Evolutionary conservation across 2,797 vertebrate genomes (phyloP).

Genomic region (Esox masquinongy): DNA sequence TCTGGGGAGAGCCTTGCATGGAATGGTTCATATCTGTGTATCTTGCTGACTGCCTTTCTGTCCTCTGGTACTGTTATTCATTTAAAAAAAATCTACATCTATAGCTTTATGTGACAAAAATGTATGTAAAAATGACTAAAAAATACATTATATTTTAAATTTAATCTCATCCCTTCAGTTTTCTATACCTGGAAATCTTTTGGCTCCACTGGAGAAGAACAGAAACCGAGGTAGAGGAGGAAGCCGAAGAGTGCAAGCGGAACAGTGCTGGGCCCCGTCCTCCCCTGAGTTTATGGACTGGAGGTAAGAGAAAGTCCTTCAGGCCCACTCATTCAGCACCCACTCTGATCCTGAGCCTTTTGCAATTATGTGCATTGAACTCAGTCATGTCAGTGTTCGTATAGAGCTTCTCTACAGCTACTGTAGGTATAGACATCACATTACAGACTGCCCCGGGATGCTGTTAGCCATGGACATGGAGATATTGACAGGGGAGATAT

Average conservation of each 20-base stretch:
- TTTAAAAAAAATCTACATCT: too few species aligned
- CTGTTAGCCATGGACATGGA: background rate
- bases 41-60: background rate
- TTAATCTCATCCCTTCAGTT: conserved; percentile 22
- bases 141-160: too few species aligned
- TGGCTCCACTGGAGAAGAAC: conserved; percentile 35
- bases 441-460: background rate
- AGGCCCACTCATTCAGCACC: too few species aligned
- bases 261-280: conserved; percentile 47
- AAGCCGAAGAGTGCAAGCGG: conserved; percentile 27
- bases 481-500: background rate
- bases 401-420: background rate
- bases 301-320: conserved; percentile 59
- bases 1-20: too few species aligned
- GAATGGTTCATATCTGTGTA: background rate
- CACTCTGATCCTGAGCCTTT: background rate
- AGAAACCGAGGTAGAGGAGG: conserved; percentile 20
- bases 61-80: background rate
- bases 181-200: conserved; percentile 36
- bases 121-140: background rate
- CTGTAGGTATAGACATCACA: background rate
- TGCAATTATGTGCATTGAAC: background rate
- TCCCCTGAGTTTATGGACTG: conserved; percentile 75
- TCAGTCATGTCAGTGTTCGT: background rate
- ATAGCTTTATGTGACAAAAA: too few species aligned